Base-by-base conservation (phyloP, 2,797 vertebrate species). In the Gallinago nigripennis region DNA sequence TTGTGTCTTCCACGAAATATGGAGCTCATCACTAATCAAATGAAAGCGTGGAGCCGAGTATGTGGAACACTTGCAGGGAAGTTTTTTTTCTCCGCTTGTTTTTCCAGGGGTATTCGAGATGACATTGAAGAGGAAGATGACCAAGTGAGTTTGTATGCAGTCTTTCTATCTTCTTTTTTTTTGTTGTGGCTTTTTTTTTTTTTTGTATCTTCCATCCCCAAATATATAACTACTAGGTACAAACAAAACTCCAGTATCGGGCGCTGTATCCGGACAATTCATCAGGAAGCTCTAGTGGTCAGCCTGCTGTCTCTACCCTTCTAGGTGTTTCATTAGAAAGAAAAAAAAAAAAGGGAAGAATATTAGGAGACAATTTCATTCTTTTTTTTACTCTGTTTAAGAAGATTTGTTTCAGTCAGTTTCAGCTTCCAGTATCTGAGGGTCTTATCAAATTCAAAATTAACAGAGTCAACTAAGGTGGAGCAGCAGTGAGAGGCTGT, bases 81-180 rank as follows among this genome's bases (percentile, higher is more conserved):
- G 99, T 99, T 99, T 99, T 99, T 95, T 99, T 99, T 99, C 99
- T 99, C 99, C 98, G 98, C 98, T 99, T 99, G 97, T 99, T 99
- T 99, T 99, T 99, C 98, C 99, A 99, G 99, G 99, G 99, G 99
- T 99, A 99, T 99, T 98, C 99, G 99, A 97, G 99, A 99, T 99
- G 99, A 99, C 99, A 99, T 99, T 99, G 99, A 99, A 99, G 99
- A 99, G 98, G 99, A 99, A 99, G 99, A 99, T 99, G 99, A 99
- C 97, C 99, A 99, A 99, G 99, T 99, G 99, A 99, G 99, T 99
- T 98, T 97, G 97, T 98, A 98, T 98, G 98, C 98, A 97, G 98
- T 98, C 98, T 98, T 98, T 98, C 97, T 98, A 97, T 97, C 92
- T 98, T 93, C 51, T 94, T 87, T 81, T 41, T 89, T 96, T 87